Evolutionary conservation across 2,113 vertebrate species (phyloP).

Genomic region (Erythrolamprus reginae): DNA sequence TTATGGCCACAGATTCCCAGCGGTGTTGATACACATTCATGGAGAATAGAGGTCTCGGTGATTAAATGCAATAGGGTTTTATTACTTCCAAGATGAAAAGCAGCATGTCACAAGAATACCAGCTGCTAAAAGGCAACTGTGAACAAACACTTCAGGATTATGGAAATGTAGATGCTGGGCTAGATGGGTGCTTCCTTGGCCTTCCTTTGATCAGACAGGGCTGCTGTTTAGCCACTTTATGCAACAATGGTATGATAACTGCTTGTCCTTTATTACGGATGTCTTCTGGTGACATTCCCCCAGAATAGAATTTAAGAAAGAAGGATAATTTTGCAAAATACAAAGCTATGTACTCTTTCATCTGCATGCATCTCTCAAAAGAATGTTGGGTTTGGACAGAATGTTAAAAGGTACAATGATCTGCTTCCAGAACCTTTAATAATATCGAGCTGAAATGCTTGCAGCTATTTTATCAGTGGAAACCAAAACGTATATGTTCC

Average conservation of each 20-base stretch:
- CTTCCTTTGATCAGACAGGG: not conserved
- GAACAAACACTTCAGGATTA: not conserved
- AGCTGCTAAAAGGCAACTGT: not conserved
- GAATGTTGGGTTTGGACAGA: not conserved
- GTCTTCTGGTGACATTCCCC: not conserved
- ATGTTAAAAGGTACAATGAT: not conserved
- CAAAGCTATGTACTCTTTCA: not conserved
- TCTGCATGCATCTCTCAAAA: not conserved
- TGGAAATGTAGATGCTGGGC: not conserved
- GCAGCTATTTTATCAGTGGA: not conserved
- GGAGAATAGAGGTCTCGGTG: not conserved
- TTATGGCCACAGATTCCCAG: not conserved
- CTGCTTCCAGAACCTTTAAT: not conserved
- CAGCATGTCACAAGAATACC: not conserved
- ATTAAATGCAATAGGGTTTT: not conserved
- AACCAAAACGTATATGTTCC: not conserved
- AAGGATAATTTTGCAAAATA: not conserved
- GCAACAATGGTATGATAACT: not conserved
- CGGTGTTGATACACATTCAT: not conserved
- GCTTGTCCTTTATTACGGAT: not conserved
- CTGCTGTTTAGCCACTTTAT: not conserved
- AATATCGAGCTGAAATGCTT: not conserved
- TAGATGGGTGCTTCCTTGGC: not conserved
- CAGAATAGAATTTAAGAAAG: not conserved
- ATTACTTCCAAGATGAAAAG: not conserved